Conservation (phyloP, 2,797 vertebrate genomes). For the Phoeniculus purpureus region DNA sequence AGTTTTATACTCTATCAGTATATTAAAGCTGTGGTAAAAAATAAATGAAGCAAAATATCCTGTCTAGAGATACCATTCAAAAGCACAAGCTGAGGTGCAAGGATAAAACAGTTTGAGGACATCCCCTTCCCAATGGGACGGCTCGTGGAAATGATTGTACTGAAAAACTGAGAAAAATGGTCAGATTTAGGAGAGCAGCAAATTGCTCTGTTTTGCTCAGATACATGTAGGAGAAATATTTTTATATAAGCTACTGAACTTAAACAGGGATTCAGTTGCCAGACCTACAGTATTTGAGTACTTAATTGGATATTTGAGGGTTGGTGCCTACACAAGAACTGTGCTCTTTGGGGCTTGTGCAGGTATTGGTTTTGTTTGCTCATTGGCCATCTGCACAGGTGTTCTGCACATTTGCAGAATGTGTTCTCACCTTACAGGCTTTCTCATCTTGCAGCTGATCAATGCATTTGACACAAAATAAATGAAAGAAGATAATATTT, state of each 20-base stretch:
- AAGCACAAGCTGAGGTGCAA: neutral
- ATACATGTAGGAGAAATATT: constrained; percentile 9
- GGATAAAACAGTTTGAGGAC: neutral
- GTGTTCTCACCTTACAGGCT: constrained; percentile 37
- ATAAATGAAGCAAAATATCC: neutral
- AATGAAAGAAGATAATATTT: constrained; percentile 9
- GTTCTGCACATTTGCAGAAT: constrained; percentile 45
- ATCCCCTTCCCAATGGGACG: neutral
- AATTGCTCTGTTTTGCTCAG: constrained; percentile 11
- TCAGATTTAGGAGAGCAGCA: neutral
- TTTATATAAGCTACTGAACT: constrained; percentile 5
- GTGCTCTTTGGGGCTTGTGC: neutral
- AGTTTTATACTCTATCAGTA: neutral
- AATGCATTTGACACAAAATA: constrained; percentile 35
- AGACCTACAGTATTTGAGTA: neutral
- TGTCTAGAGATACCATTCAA: neutral
- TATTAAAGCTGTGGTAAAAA: neutral
- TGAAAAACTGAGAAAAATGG: neutral
- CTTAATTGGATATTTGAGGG: neutral
- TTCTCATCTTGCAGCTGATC: constrained; percentile 37
- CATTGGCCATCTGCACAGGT: constrained; percentile 1
- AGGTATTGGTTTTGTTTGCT: constrained; percentile 18
- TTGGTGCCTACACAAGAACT: neutral
- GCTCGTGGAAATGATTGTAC: neutral
- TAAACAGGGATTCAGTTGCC: neutral